Evolutionary conservation across 64 coral and sea anemone genomes (phyloP).

Genomic region (Stylophora pistillata): DNA sequence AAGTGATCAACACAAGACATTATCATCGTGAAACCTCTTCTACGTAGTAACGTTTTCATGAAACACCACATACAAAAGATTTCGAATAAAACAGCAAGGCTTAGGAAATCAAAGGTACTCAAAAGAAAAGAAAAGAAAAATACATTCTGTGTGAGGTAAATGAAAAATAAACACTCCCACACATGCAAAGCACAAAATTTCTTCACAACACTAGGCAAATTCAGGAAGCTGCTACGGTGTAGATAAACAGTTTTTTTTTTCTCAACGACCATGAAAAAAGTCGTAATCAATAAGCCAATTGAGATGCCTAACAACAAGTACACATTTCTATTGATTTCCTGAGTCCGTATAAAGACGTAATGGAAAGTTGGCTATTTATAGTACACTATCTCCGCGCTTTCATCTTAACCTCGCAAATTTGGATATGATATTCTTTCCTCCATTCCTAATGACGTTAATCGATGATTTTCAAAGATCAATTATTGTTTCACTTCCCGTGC

Average conservation of each 20-base stretch:
- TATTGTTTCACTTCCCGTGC: not conserved
- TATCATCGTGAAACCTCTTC: no score
- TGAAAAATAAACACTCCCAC: not conserved
- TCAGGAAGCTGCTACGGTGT: not conserved
- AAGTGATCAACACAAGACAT: no score
- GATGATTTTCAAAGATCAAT: not conserved
- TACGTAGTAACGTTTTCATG: no score
- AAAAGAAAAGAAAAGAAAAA: not conserved
- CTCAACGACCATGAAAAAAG: not conserved
- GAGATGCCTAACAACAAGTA: not conserved
- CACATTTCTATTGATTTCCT: constrained; percentile 6
- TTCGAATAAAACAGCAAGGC: no score
- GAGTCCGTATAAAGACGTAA: not conserved
- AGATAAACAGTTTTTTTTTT: not conserved
- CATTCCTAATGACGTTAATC: not conserved
- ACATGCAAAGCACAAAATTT: not conserved
- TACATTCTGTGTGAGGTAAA: not conserved
- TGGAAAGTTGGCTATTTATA: constrained; percentile 1
- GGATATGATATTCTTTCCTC: not conserved
- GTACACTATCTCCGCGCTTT: not conserved
- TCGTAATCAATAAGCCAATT: not conserved
- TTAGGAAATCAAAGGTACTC: not conserved
- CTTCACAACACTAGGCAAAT: not conserved
- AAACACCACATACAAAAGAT: no score
- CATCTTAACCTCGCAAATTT: not conserved